Evolutionary conservation across 2,888 invertebrate species (phyloP).

Genomic region (Hydrotaea diabolus): DNA sequence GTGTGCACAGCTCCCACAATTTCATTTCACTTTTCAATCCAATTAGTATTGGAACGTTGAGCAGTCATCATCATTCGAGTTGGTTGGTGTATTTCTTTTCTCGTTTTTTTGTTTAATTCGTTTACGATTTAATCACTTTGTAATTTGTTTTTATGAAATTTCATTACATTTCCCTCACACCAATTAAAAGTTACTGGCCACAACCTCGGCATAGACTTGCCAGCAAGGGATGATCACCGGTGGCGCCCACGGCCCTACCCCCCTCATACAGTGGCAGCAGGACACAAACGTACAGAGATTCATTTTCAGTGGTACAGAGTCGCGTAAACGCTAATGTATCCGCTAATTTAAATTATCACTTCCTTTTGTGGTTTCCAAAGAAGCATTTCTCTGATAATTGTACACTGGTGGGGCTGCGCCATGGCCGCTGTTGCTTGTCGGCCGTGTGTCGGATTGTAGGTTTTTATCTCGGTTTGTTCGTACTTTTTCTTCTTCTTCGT

Average conservation of each 20-base stretch:
- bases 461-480: slow-evolving; percentile 23
- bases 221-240: neutral
- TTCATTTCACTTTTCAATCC: slow-evolving; percentile 6
- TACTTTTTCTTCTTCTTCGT: slow-evolving; percentile 21
- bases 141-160: slow-evolving; percentile 31
- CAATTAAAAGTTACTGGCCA: slow-evolving; percentile 14
- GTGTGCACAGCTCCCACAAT: neutral
- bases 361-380: slow-evolving; percentile 39
- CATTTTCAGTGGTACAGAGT: neutral
- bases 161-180: neutral
- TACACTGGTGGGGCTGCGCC: neutral
- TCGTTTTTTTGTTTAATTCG: slow-evolving; percentile 41
- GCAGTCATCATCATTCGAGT: neutral
- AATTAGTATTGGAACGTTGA: slow-evolving; percentile 11
- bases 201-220: neutral
- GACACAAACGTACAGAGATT: neutral
- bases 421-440: neutral
- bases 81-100: slow-evolving; percentile 7
- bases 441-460: neutral
- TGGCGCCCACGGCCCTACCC: no score
- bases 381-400: slow-evolving; percentile 17
- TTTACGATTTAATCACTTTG: slow-evolving; percentile 45
- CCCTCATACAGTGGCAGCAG: neutral
- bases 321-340: slow-evolving; percentile 48
- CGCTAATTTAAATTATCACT: slow-evolving; percentile 64